These are phyloP conservation scores for Porites rus DNA, from an alignment of 92 coral and sea anemone genomes.

Conservation along the genomic window DNA sequence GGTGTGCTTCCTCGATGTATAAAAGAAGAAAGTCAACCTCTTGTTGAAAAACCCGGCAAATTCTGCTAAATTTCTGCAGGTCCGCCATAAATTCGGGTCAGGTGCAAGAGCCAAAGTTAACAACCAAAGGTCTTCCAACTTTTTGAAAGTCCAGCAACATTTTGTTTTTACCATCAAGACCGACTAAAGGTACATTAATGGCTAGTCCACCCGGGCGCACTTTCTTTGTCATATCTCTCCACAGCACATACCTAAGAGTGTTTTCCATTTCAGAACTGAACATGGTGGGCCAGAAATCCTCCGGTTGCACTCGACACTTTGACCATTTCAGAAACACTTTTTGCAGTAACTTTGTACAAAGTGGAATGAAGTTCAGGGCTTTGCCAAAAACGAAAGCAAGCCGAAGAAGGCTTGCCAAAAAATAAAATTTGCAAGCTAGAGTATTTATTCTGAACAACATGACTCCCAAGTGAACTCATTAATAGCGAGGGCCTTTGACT, in stretches of 20 bases:
- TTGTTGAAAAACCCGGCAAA: background rate
- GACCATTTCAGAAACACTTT: slow-evolving; percentile 44
- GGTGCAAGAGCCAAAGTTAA: slow-evolving; percentile 26
- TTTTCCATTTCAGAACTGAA: slow-evolving; percentile 56
- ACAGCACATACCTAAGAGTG: slow-evolving; percentile 17
- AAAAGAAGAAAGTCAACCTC: slow-evolving; percentile 15
- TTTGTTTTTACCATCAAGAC: slow-evolving; percentile 38
- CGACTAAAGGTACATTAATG: slow-evolving; percentile 40
- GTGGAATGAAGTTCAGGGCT: slow-evolving; percentile 51
- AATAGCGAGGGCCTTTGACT: no score
- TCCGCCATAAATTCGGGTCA: slow-evolving; percentile 27
- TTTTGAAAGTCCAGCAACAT: slow-evolving; percentile 39
- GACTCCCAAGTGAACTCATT: background rate
- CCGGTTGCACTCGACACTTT: slow-evolving; percentile 43
- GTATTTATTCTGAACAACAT: slow-evolving; percentile 2
- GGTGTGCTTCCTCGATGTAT: slow-evolving; percentile 32
- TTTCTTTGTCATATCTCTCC: slow-evolving; percentile 38
- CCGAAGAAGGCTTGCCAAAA: slow-evolving; percentile 23
- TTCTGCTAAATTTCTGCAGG: slow-evolving; percentile 15
- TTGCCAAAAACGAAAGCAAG: slow-evolving; percentile 20
- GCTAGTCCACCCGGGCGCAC: slow-evolving; percentile 28
- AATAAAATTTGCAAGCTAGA: slow-evolving; percentile 1
- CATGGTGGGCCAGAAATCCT: slow-evolving; percentile 55
- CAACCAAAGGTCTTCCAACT: slow-evolving; percentile 5
- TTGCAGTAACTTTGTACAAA: slow-evolving; percentile 45